Evolutionary conservation across 2,113 vertebrate species (phyloP).

Genomic region (Chloropsis hardwickii): DNA sequence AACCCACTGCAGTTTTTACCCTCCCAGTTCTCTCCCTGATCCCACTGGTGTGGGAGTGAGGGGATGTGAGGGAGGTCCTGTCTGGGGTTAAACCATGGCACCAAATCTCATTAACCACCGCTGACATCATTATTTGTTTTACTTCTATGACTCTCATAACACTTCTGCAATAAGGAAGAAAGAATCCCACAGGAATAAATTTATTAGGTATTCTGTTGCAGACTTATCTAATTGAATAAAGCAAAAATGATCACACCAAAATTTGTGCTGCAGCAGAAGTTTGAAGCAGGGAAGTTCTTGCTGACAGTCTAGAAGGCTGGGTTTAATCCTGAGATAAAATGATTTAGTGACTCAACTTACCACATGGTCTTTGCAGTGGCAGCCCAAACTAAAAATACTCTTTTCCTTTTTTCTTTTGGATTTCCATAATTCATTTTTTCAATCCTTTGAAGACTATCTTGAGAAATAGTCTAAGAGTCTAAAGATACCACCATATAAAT

Average conservation of each 20-base stretch:
- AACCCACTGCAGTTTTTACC: background rate
- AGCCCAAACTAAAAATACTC: background rate
- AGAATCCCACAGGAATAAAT: background rate
- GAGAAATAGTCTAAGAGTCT: background rate
- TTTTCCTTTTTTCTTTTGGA: background rate
- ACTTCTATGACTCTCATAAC: background rate
- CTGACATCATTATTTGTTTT: background rate
- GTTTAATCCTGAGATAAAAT: background rate
- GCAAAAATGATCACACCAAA: background rate
- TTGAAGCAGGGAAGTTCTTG: background rate
- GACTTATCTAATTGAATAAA: background rate
- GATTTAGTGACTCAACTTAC: background rate
- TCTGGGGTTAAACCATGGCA: background rate
- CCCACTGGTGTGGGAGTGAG: background rate
- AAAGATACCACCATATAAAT: background rate
- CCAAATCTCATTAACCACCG: background rate
- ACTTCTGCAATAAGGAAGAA: background rate
- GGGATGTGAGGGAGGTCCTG: background rate
- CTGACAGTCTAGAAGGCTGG: background rate
- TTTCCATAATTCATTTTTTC: background rate
- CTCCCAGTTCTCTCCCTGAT: rapidly evolving
- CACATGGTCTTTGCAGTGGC: background rate
- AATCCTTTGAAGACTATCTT: background rate
- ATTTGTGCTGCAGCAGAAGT: background rate
- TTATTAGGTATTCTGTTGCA: background rate